Evolutionary conservation across 2,797 vertebrate genomes (phyloP).

Genomic region (Mustela erminea): DNA sequence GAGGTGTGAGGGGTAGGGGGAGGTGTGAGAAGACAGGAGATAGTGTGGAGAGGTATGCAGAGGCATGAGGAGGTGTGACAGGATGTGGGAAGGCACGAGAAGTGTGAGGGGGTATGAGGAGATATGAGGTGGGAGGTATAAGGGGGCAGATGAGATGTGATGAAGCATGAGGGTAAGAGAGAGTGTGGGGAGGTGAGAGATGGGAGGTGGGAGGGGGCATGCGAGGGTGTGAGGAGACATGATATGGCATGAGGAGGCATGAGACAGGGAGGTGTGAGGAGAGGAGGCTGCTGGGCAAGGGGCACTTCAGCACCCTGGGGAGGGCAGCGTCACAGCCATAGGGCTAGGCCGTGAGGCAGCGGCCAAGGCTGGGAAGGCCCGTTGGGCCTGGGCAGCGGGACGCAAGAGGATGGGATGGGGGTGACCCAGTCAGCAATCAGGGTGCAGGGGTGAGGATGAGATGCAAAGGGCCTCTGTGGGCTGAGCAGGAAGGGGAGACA

Average conservation of each 20-base stretch:
- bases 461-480: too few species aligned
- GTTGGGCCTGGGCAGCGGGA: not conserved
- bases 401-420: not conserved
- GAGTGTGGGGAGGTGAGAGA: too few species aligned
- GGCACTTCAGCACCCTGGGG: not conserved
- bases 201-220: fast-evolving
- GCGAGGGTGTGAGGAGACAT: fast-evolving
- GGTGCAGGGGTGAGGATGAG: too few species aligned
- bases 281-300: not conserved
- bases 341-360: not conserved
- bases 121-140: too few species aligned
- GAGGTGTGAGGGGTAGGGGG: fast-evolving
- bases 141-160: too few species aligned
- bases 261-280: not conserved
- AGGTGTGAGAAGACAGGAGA: not conserved
- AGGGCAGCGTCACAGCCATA: not conserved
- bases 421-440: not conserved
- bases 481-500: not conserved
- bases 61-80: too few species aligned
- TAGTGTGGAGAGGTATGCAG: not conserved
- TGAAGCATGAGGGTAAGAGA: too few species aligned
- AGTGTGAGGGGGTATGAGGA: too few species aligned
- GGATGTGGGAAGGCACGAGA: not conserved
- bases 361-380: not conserved
- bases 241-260: too few species aligned